phyloP scores from a whole-genome alignment of 2,113 vertebrate genomes.

The Mungos mungo region DNA sequence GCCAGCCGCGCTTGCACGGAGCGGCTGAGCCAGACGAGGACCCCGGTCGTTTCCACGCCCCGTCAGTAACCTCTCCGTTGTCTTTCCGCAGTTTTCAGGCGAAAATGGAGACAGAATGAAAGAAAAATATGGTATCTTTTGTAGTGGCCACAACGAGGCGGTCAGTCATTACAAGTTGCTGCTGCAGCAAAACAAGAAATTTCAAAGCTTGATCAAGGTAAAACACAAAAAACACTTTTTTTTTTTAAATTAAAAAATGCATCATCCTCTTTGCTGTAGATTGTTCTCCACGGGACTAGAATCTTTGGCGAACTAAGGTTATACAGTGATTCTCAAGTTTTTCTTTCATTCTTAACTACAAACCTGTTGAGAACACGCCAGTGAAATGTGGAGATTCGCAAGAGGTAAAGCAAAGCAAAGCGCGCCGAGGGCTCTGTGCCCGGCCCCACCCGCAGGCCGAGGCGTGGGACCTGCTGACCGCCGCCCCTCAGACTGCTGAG shows the following conservation, averaged over 20 bases:
- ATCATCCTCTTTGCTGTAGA: not conserved
- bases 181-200: constrained; percentile 95
- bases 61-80: not conserved
- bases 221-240: not conserved
- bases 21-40: not conserved
- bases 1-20: not conserved
- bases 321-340: not conserved
- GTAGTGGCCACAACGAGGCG: constrained; percentile 93
- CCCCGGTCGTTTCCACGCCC: not conserved
- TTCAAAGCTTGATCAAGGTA: constrained; percentile 96
- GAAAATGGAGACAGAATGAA: constrained; percentile 94
- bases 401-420: not conserved
- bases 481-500: no score
- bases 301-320: not conserved
- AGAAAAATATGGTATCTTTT: constrained; percentile 92
- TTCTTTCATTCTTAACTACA: not conserved
- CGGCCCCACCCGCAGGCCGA: not conserved
- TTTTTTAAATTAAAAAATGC: not conserved
- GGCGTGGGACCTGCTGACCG: not conserved
- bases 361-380: not conserved
- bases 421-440: not conserved
- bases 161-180: constrained; percentile 94
- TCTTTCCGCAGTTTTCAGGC: constrained; percentile 91
- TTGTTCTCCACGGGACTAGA: not conserved
- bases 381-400: not conserved